These are phyloP conservation scores for Melanostigma gelatinosum DNA, from an alignment of 2,113 vertebrate genomes.

Conservation along the genomic window DNA sequence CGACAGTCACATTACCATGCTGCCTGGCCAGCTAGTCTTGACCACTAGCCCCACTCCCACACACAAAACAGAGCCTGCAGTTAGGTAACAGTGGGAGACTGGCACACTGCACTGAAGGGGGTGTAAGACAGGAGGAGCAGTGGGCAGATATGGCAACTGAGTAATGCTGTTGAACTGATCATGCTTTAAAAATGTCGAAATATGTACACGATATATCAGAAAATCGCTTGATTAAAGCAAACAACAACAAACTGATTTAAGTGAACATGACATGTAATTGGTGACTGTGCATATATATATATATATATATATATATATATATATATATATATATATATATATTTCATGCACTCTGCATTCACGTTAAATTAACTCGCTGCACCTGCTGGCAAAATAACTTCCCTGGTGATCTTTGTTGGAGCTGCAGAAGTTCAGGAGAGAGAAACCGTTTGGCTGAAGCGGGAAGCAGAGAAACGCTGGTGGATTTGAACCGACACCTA, in stretches of 20 bases:
- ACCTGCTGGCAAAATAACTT: neutral
- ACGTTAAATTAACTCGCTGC: neutral
- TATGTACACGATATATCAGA: neutral
- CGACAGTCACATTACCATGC: conserved; percentile 50
- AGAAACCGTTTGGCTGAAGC: conserved; percentile 37
- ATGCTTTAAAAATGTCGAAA: conserved; percentile 24
- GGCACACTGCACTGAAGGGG: conserved; percentile 65
- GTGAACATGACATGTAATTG: neutral
- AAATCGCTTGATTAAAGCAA: neutral
- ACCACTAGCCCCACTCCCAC: conserved; percentile 78
- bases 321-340: neutral
- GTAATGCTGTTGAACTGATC: conserved; percentile 38
- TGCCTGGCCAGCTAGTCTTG: conserved; percentile 76
- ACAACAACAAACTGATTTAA: neutral
- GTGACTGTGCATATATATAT: neutral
- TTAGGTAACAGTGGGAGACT: conserved; percentile 77
- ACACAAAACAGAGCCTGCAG: conserved; percentile 67
- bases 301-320: neutral
- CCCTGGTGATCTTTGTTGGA: neutral
- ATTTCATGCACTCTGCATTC: neutral
- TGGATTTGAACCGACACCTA: conserved; percentile 78
- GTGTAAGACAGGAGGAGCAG: conserved; percentile 73
- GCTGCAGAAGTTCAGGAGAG: conserved; percentile 39
- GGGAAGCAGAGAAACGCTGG: conserved; percentile 50
- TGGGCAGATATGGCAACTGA: conserved; percentile 68